Base-by-base conservation (phyloP, 2,113 vertebrate species). In the Bagarius yarrelli region DNA sequence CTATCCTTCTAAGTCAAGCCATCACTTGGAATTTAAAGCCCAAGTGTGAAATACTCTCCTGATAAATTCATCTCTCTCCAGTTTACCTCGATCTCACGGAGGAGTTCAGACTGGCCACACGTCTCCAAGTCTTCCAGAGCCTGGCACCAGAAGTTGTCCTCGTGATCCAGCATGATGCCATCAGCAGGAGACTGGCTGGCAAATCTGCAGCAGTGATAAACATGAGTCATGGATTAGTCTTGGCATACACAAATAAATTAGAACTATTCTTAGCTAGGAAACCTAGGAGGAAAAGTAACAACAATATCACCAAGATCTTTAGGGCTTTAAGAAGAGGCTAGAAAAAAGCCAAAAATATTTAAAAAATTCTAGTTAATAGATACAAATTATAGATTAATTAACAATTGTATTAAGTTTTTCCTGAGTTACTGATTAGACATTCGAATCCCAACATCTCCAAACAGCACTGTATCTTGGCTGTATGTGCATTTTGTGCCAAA, bases 101-200 rank as follows among this genome's bases (percentile, higher is more conserved):
- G 96, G 50, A 99, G 95, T 85, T 98, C 97, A 6, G 96, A 97
- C 89, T 99, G 98, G 82, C 97, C 97, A 23, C 98, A 98, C 2
- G 97, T 98, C 94, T 99, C 95, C 93, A 99, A 93, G 87, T 99
- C 98, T 85, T 99, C 98, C 60, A 98, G 91, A 47, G 97, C 98
- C 91, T 99, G 97, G 88, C 93, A 95, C 98, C 97, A 99, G 93
- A 97, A 97, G 88, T 94, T 96, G 93, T 98, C 97, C 79, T 98
- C 95, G 0, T 93, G 94, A 87, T 96, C 93, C 78, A 95, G 86
- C 85, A 95, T 90, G 83, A 96, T 91, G 79, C 95, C 95, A 14
- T 97, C 95, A 69, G 94, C 90, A 82, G 91, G 92, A 85, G 91
- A 92, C 86, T 95, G 95, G 89, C 92, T 93, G n/a, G 94, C 90